Percentiles rank a stretch among this genome's conserved stretches.
These are phyloP conservation scores for Trichosurus vulpecula DNA, from an alignment of 2,797 vertebrate species.

Conservation along the genomic window DNA sequence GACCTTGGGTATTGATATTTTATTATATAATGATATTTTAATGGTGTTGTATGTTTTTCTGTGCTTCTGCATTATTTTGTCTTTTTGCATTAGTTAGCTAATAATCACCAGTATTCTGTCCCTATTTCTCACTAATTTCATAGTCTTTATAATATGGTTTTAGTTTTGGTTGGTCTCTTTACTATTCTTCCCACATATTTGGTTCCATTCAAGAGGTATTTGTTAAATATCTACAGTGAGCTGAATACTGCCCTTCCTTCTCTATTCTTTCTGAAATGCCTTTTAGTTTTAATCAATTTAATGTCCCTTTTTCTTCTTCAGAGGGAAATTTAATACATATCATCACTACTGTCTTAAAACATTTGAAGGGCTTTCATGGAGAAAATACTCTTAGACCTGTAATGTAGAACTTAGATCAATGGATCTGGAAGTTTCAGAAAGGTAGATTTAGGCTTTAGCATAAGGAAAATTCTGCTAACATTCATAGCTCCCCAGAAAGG, in stretches of 20 bases:
- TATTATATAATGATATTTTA: no score
- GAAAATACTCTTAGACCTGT: background rate
- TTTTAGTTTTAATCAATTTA: background rate
- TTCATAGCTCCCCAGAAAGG: background rate
- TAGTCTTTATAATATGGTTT: background rate
- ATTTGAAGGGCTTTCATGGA: background rate
- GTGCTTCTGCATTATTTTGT: background rate
- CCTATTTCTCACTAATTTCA: background rate
- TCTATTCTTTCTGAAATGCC: background rate
- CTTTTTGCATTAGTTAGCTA: background rate
- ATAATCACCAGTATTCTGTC: background rate
- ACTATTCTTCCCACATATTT: background rate
- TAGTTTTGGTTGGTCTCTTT: background rate
- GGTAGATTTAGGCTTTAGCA: background rate
- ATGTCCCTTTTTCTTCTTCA: background rate
- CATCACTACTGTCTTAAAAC: background rate
- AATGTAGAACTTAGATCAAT: background rate
- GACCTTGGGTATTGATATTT: constrained; percentile 89
- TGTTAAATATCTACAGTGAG: background rate
- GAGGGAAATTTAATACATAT: background rate
- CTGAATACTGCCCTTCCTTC: background rate
- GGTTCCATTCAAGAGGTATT: background rate
- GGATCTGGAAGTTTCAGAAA: background rate
- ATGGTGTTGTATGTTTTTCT: background rate
- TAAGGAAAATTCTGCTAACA: background rate